Evolutionary conservation across 2,113 vertebrate species (phyloP).

Genomic region (Anoura caudifer): DNA sequence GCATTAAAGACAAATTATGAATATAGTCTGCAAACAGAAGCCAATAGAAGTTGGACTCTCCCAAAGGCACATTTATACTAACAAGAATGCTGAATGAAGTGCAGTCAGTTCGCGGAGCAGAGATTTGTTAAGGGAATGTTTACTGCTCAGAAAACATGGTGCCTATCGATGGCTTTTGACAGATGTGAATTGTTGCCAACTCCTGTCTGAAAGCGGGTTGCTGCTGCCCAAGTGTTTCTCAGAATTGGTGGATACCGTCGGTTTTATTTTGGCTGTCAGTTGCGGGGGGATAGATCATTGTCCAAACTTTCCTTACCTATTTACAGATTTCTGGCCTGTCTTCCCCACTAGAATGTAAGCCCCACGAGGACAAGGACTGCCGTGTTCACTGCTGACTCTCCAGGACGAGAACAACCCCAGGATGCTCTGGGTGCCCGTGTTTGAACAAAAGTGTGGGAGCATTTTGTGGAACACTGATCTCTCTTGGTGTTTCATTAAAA

Average conservation of each 20-base stretch:
- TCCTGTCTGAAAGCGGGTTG: not conserved
- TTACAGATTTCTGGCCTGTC: not conserved
- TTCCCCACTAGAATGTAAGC: not conserved
- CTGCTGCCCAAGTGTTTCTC: not conserved
- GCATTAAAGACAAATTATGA: not conserved
- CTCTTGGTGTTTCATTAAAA: conserved; percentile 10
- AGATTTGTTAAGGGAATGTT: not conserved
- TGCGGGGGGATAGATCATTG: not conserved
- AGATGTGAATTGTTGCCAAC: not conserved
- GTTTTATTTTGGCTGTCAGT: not conserved
- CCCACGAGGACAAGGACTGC: not conserved
- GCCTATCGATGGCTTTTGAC: not conserved
- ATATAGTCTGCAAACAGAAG: not conserved
- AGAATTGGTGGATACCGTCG: not conserved
- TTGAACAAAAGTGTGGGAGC: not conserved
- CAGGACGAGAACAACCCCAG: not conserved
- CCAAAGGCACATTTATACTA: not conserved
- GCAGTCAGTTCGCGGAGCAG: not conserved
- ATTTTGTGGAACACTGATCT: not conserved
- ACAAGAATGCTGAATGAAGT: not conserved
- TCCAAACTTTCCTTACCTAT: not conserved
- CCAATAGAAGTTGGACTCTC: not conserved
- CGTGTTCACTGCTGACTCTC: not conserved
- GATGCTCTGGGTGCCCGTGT: not conserved
- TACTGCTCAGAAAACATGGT: not conserved